Percentiles rank a stretch among this genome's conserved stretches.
Evolutionary conservation across 2,888 invertebrate species (phyloP).

Genomic region (Galeopsomyia nigrocyanea): DNA sequence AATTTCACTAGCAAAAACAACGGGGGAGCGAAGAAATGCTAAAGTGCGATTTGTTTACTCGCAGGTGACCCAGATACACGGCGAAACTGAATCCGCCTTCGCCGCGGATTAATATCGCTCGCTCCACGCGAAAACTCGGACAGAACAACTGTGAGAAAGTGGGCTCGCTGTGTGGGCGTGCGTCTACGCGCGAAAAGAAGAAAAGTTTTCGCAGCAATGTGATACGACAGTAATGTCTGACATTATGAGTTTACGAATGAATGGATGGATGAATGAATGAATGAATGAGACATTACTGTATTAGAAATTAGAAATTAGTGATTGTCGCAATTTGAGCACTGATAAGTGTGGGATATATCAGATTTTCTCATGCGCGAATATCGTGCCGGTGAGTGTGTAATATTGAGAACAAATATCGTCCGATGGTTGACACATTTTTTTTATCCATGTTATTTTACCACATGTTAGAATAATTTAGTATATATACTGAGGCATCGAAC

Average conservation of each 20-base stretch:
- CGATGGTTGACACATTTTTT: too few species aligned
- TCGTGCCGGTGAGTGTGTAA: too few species aligned
- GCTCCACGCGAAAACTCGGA: constrained; percentile 46
- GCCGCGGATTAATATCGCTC: constrained; percentile 54
- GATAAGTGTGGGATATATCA: too few species aligned
- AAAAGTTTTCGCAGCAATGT: neutral
- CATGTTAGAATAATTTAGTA: too few species aligned
- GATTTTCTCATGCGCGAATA: too few species aligned
- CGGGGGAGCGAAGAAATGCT: neutral
- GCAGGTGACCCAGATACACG: constrained; percentile 43
- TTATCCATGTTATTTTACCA: too few species aligned
- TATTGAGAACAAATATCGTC: too few species aligned
- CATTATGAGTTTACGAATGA: constrained; percentile 11
- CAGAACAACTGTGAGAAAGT: constrained; percentile 32
- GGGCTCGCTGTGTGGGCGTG: constrained; percentile 9
- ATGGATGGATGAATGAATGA: constrained; percentile 6
- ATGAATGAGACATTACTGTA: neutral
- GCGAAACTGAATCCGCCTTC: constrained; percentile 38
- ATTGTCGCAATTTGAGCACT: neutral
- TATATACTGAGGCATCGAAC: too few species aligned
- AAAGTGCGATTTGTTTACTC: constrained; percentile 45
- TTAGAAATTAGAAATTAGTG: too few species aligned
- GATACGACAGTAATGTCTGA: constrained; percentile 18
- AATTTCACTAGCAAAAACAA: neutral
- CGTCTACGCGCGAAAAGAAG: neutral